phyloP scores from a whole-genome alignment of 2,797 vertebrate genomes.

The Sebastes steindachneri region DNA sequence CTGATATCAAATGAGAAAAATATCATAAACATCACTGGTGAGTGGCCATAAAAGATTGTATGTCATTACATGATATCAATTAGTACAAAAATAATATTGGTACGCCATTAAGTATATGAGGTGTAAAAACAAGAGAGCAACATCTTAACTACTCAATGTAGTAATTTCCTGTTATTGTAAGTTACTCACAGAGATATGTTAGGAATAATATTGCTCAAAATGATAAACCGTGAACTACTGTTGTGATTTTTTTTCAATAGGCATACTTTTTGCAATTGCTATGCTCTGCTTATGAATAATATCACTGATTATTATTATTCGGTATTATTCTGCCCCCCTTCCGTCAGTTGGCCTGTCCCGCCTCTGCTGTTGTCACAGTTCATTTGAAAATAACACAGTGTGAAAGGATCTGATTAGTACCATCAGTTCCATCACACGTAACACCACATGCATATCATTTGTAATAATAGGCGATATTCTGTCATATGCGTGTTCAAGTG shows the following conservation, averaged over 20 bases:
- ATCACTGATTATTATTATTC: not conserved
- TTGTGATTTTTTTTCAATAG: no score
- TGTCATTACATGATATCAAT: not conserved
- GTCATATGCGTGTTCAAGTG: not conserved
- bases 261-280: not conserved
- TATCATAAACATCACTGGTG: not conserved
- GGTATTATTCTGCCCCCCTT: not conserved
- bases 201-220: not conserved
- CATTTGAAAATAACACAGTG: constrained; percentile 9
- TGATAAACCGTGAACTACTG: not conserved
- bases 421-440: not conserved
- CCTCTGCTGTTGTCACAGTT: not conserved
- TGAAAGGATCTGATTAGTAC: constrained; percentile 6
- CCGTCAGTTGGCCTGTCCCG: not conserved
- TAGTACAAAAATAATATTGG: not conserved
- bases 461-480: not conserved
- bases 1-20: not conserved
- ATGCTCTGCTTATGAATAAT: not conserved
- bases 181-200: not conserved
- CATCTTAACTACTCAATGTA: not conserved
- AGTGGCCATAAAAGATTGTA: not conserved
- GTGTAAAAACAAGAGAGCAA: not conserved
- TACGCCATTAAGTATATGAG: not conserved
- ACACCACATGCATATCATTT: constrained; percentile 12
- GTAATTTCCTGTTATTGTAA: not conserved